Evolutionary conservation across 2,113 vertebrate species (phyloP).

Genomic region (Limnothrissa miodon): DNA sequence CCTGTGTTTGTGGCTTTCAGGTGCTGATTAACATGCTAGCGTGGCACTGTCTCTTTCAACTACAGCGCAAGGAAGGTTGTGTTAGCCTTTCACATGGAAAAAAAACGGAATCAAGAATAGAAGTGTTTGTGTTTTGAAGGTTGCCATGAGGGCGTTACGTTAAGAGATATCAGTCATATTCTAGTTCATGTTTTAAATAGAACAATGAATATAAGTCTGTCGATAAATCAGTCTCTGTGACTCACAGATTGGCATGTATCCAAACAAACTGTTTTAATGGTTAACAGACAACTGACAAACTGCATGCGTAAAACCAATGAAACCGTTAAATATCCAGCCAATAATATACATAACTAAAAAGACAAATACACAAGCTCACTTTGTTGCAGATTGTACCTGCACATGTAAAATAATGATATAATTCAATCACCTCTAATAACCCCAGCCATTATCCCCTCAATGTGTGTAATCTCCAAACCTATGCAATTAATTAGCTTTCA

Average conservation of each 20-base stretch:
- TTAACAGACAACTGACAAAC: not conserved
- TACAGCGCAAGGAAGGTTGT: not conserved
- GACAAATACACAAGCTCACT: not conserved
- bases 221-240: not conserved
- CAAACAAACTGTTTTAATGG: slow-evolving; percentile 8
- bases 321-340: not conserved
- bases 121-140: not conserved
- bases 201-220: not conserved
- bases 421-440: not conserved
- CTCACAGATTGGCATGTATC: not conserved
- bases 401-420: not conserved
- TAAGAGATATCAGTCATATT: not conserved
- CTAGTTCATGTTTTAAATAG: not conserved
- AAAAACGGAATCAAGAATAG: not conserved
- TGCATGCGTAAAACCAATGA: not conserved
- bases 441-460: not conserved
- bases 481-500: not conserved
- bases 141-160: not conserved
- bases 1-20: not conserved
- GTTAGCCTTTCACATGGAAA: not conserved
- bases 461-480: too few species aligned
- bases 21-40: slow-evolving; percentile 1
- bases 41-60: not conserved
- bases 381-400: not conserved
- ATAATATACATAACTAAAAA: not conserved